Evolutionary conservation across 2,888 invertebrate species (phyloP).

Genomic region (Cotesia congregata): DNA sequence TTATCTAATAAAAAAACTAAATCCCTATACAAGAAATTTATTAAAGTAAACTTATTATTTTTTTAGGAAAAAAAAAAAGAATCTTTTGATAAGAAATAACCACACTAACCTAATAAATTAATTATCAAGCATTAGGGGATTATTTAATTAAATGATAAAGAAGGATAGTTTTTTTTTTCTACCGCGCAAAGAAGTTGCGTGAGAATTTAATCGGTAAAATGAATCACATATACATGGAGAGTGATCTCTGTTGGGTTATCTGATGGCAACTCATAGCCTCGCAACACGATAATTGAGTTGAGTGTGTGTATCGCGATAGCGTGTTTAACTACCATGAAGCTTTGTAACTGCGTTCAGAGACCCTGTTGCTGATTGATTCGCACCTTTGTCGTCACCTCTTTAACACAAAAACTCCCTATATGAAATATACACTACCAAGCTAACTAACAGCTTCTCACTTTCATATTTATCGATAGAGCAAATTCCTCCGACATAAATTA

Average conservation of each 20-base stretch:
- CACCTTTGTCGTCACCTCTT: slow-evolving; percentile 25
- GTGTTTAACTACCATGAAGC: slow-evolving; percentile 38
- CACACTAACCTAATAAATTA: not conserved
- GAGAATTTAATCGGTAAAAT: slow-evolving; percentile 53
- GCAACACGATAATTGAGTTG: slow-evolving; percentile 53
- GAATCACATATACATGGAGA: slow-evolving; percentile 45
- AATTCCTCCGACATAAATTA: not conserved
- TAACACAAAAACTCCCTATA: slow-evolving; percentile 6
- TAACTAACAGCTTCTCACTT: not conserved
- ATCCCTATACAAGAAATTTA: not conserved
- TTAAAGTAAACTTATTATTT: not conserved
- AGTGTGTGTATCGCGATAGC: slow-evolving; percentile 49
- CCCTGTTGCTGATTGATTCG: slow-evolving; percentile 23
- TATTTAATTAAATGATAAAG: slow-evolving; percentile 1
- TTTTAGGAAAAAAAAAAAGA: not conserved
- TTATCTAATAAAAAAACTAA: not conserved
- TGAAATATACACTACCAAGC: not conserved
- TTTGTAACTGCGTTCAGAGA: slow-evolving; percentile 6
- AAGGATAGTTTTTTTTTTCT: not conserved
- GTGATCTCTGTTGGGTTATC: slow-evolving; percentile 38
- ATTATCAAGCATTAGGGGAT: slow-evolving; percentile 1
- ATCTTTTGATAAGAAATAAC: not conserved
- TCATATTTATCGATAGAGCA: not conserved
- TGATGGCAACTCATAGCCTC: slow-evolving; percentile 50
- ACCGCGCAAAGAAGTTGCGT: slow-evolving; percentile 43